Base-by-base conservation (phyloP, 2,113 vertebrate genomes). In the Podarcis cretensis region DNA sequence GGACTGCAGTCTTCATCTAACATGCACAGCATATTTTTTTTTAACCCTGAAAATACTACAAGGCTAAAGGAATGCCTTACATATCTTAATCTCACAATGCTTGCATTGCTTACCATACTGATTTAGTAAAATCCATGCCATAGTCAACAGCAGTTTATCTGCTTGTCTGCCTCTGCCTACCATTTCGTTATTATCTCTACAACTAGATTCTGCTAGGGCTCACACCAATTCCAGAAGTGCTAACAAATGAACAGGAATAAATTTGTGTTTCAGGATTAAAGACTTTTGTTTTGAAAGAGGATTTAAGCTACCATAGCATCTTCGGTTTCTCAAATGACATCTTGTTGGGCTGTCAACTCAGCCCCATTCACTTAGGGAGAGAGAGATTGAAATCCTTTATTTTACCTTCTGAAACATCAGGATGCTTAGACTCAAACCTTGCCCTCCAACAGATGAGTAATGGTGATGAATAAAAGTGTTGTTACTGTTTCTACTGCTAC, bases 221-320 rank as follows among this genome's bases (percentile, higher is more conserved):
- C 71, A 69, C 0, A 0, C 3, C 20, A 63, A 79, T 27, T 57
- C 32, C 54, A 75, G 84, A 92, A 90, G 79, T 71, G 66, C 87
- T 87, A 48, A 0, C 37, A 35, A 87, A 74, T 89, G 0, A 87
- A 2, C 90, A 83, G 20, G 37, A 32, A 68, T 69, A 0, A 0
- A 71, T 89, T 94, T 83, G 32, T 71, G 87, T 92, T 89, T 86
- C 81, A 78, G 79, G 87, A 90, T 6, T 65, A 86, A 91, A 89
- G 87, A 83, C 85, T 90, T 84, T 90, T 93, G 25, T 83, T 91
- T 83, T 88, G 40, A 14, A 83, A 85, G 48, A 75, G 37, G 10
- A 87, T 90, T 90, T 86, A 85, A 93, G 84, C 43, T 83, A 74
- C 83, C 76, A 23, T 69, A 86, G 30, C 20, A 77, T 78, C 80